These are phyloP conservation scores for Hyles lineata DNA, from an alignment of 2,888 invertebrate species.

Conservation along the genomic window DNA sequence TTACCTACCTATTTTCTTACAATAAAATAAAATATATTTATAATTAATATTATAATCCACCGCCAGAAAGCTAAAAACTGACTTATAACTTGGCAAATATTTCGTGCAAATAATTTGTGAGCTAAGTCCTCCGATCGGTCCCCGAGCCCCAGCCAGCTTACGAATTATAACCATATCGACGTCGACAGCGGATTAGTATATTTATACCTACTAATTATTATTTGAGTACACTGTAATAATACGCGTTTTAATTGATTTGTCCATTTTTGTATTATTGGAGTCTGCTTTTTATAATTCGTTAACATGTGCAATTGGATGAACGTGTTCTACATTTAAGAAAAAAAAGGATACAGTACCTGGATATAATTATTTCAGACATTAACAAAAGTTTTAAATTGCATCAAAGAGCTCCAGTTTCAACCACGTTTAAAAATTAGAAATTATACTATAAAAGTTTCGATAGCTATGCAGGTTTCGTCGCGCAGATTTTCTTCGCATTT, in stretches of 20 bases:
- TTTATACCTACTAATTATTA: conserved; percentile 19
- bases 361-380: no score
- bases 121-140: conserved; percentile 11
- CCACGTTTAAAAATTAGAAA: no score
- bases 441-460: no score
- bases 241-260: not conserved
- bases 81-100: conserved; percentile 5
- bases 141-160: conserved; percentile 18
- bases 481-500: no score
- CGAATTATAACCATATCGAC: conserved; percentile 18
- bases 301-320: not conserved
- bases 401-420: no score
- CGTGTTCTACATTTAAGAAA: not conserved
- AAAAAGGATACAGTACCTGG: no score
- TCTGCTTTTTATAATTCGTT: no score
- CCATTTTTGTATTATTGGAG: not conserved
- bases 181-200: conserved; percentile 13
- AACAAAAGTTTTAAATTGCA: no score
- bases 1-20: no score
- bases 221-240: not conserved
- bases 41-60: not conserved
- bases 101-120: conserved; percentile 9
- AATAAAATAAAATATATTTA: no score
- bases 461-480: no score
- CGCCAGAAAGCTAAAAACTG: not conserved